These are phyloP conservation scores for Psittacula derbiana DNA, from an alignment of 2,797 vertebrate species.

Conservation along the genomic window DNA sequence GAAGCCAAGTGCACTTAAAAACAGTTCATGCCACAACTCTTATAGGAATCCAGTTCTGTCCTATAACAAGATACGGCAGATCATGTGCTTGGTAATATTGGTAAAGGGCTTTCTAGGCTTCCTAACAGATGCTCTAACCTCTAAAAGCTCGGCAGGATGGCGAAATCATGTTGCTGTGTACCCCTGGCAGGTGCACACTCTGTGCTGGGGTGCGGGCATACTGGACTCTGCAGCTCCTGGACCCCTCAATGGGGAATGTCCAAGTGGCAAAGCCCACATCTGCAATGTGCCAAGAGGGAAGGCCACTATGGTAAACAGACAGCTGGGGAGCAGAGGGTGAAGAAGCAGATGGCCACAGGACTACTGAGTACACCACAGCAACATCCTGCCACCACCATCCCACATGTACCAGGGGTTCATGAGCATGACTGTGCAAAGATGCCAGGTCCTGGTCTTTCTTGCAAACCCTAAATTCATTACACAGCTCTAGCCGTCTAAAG, in stretches of 20 bases:
- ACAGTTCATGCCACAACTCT: not conserved
- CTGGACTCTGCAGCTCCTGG: not conserved
- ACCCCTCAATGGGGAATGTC: not conserved
- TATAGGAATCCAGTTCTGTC: not conserved
- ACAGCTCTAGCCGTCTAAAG: not conserved
- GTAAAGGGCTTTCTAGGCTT: not conserved
- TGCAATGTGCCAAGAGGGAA: rapidly evolving
- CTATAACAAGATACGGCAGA: not conserved
- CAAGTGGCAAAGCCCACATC: not conserved
- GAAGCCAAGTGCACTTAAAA: not conserved
- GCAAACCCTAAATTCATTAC: not conserved
- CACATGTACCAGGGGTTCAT: rapidly evolving
- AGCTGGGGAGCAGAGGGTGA: not conserved
- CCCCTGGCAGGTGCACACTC: not conserved
- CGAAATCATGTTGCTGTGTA: not conserved
- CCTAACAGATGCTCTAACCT: not conserved
- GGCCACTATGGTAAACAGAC: not conserved
- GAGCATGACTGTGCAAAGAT: not conserved
- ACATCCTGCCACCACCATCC: not conserved
- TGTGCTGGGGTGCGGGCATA: rapidly evolving
- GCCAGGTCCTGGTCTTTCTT: not conserved
- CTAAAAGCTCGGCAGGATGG: not conserved
- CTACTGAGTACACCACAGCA: rapidly evolving
- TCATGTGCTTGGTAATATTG: not conserved
- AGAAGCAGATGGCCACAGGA: rapidly evolving